Evolutionary conservation across 1,140 invertebrate genomes (phyloP).

Genomic region (Drosophila paulistorum): DNA sequence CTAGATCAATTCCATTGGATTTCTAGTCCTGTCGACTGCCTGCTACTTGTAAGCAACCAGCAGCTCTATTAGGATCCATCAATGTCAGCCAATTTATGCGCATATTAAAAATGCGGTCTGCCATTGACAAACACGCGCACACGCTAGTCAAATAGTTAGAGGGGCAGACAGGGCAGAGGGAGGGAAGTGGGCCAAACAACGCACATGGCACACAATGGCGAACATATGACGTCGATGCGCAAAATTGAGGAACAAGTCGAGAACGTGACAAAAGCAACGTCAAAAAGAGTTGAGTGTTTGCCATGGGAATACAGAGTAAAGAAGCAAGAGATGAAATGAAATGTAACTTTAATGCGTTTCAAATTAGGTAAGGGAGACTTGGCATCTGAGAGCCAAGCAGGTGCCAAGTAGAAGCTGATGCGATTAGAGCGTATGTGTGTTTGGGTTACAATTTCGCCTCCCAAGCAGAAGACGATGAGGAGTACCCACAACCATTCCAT

Average conservation of each 20-base stretch:
- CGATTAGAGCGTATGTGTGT: slow-evolving; percentile 37
- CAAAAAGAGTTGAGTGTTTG: slow-evolving; percentile 20
- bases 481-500: slow-evolving; percentile 21
- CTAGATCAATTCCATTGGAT: neutral
- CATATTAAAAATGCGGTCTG: slow-evolving; percentile 80
- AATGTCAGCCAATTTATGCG: slow-evolving; percentile 80
- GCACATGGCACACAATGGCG: slow-evolving; percentile 50
- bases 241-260: slow-evolving; percentile 69
- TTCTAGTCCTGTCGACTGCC: slow-evolving; percentile 2
- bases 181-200: neutral
- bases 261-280: slow-evolving; percentile 66
- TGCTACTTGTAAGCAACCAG: slow-evolving; percentile 26
- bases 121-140: slow-evolving; percentile 67
- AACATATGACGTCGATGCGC: slow-evolving; percentile 62
- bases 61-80: slow-evolving; percentile 79
- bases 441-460: slow-evolving; percentile 9
- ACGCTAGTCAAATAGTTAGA: slow-evolving; percentile 13
- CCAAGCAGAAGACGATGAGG: neutral
- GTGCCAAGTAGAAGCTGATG: slow-evolving; percentile 26
- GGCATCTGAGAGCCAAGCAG: neutral
- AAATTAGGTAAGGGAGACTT: slow-evolving; percentile 20
- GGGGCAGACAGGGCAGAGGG: neutral
- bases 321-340: slow-evolving; percentile 6
- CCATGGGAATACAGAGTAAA: neutral
- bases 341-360: slow-evolving; percentile 59